Evolutionary conservation across 2,888 invertebrate genomes (phyloP).

Genomic region (Tetragnatha montana): DNA sequence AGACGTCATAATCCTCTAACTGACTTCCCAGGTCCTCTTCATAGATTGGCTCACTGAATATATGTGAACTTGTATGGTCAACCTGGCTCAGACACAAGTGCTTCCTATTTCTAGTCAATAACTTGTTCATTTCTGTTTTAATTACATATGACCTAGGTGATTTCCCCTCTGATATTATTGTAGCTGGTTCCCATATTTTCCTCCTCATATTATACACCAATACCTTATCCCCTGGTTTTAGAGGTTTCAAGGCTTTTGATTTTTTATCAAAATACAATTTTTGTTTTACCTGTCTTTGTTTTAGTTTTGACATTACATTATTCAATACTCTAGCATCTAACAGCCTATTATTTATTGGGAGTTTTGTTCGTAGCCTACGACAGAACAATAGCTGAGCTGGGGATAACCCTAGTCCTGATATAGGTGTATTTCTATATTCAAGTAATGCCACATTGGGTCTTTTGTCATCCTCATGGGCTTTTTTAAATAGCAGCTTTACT

Average conservation of each 20-base stretch:
- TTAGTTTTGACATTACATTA: slow-evolving; percentile 2
- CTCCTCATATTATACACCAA: neutral
- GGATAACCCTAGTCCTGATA: slow-evolving; percentile 4
- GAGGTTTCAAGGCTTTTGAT: neutral
- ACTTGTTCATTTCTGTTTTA: too few species aligned
- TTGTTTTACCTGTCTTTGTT: neutral
- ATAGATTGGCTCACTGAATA: too few species aligned
- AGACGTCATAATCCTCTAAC: too few species aligned
- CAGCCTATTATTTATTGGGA: neutral
- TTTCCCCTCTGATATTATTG: neutral
- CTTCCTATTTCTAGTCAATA: too few species aligned
- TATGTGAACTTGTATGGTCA: too few species aligned
- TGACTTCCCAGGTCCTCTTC: too few species aligned
- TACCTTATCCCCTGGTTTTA: neutral
- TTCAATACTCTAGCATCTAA: neutral
- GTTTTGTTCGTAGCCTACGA: neutral
- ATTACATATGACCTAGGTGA: neutral
- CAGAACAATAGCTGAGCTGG: slow-evolving; percentile 4
- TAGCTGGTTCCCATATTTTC: slow-evolving; percentile 2
- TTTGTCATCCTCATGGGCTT: neutral
- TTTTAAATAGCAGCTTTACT: slow-evolving; percentile 6
- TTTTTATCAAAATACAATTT: neutral
- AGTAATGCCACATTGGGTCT: neutral
- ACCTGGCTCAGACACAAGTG: too few species aligned
- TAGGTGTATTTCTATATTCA: slow-evolving; percentile 21